Percentiles rank a stretch among this genome's conserved stretches.
phyloP scores from a whole-genome alignment of 2,113 vertebrate species.

The Hoplias malabaricus region DNA sequence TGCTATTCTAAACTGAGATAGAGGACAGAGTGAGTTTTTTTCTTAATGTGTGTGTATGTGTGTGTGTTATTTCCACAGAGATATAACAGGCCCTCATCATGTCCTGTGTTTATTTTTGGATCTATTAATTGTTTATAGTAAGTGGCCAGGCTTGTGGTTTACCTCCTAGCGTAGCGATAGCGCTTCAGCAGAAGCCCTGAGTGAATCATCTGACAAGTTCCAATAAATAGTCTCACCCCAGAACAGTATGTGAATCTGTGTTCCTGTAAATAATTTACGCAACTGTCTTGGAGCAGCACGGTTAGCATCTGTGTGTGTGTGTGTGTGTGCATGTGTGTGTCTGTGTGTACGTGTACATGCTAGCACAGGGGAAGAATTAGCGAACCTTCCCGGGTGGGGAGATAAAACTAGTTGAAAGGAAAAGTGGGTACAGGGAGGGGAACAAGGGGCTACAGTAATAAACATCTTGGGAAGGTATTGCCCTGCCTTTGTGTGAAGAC shows the following conservation, averaged over 20 bases:
- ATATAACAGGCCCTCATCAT: constrained; percentile 24
- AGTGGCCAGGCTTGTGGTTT: constrained; percentile 7
- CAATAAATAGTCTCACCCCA: constrained; percentile 39
- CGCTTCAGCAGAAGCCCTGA: constrained; percentile 22
- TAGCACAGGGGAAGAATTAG: not conserved
- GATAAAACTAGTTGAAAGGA: constrained; percentile 8
- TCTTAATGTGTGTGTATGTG: not conserved
- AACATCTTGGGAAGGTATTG: constrained; percentile 25
- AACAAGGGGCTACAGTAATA: constrained; percentile 35
- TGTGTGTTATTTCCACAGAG: not conserved
- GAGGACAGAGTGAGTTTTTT: not conserved
- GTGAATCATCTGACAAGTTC: constrained; percentile 46
- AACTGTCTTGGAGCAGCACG: constrained; percentile 19
- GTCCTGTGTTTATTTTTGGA: constrained; percentile 51
- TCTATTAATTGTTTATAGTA: constrained; percentile 46
- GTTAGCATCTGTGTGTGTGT: not conserved
- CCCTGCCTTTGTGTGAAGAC: constrained; percentile 19
- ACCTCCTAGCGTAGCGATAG: constrained; percentile 22
- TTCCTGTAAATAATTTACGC: constrained; percentile 47
- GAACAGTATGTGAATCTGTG: constrained; percentile 36
- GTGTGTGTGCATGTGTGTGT: not conserved
- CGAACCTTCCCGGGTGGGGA: not conserved
- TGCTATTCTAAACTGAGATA: not conserved
- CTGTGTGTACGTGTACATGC: not conserved
- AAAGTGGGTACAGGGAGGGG: not conserved